Base-by-base conservation (phyloP, 2,888 invertebrate genomes). In the Lochmaea crataegi region DNA sequence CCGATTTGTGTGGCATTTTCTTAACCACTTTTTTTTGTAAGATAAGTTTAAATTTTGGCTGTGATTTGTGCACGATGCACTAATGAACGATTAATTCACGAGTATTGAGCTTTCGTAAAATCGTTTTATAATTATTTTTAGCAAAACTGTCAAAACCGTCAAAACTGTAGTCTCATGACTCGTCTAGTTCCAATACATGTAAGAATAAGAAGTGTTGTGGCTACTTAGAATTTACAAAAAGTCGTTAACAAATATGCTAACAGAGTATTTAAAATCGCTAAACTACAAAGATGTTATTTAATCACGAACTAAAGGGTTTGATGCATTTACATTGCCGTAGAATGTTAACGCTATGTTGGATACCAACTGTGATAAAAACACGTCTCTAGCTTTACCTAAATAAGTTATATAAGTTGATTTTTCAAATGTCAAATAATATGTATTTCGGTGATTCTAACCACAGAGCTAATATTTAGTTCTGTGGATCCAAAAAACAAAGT, bases 91-190 rank as follows among this genome's bases (percentile, higher is more conserved):
- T 67, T 32, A 42, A 32, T 70, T 64, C 63, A 70, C 64, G 41
- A 70, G 53, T 70, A 70, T 64, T 69, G 63, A 64, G 63, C 63
- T 51, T 45, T 45, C 12, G 12, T 14, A 11, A 12, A 12, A 45
- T 14, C 11, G 45, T 45, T 45, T 45, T 16, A 53, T 45, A 6
- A 71, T 71, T 61, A 22, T 45, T 71, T 71, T 26, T 67, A 67
- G 71, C 48, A 45, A 66, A 0, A 41, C 42, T 9, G 53, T 53
- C 16, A 18, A 53, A 45, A 71, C 60, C 60, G 14, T 67, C 10
- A 71, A 61, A 67, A 67, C 66, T 63, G 18, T 45, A 18, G 45
- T 68, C 61, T 63, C 48, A 68, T 51, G 61, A 58, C 38, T 38
- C 60, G 56, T 56, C 48, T 14, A 48, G 48, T 12, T 48, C 56